A percentile compares a stretch with the other conserved stretches of the same genome.
These are phyloP conservation scores for Physeter macrocephalus DNA, from an alignment of 2,113 vertebrate species.

Conservation along the genomic window DNA sequence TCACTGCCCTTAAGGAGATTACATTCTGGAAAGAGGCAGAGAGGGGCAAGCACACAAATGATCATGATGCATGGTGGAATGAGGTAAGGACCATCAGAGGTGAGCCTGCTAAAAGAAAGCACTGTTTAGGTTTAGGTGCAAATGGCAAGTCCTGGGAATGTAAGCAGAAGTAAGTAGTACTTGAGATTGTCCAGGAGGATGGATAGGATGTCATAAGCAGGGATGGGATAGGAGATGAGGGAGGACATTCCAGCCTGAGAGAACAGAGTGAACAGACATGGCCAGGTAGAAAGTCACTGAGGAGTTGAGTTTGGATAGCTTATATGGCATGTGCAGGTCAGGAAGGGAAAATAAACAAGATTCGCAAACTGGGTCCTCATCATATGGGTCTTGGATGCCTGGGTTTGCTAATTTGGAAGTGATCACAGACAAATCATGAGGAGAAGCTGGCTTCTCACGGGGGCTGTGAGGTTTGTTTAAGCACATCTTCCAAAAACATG, in stretches of 20 bases:
- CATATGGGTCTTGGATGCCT: not conserved
- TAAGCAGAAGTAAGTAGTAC: not conserved
- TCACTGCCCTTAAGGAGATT: not conserved
- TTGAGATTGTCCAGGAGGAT: not conserved
- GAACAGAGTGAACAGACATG: not conserved
- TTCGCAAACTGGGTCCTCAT: not conserved
- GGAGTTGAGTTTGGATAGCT: not conserved
- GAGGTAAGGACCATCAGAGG: not conserved
- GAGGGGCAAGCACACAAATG: not conserved
- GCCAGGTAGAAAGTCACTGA: not conserved
- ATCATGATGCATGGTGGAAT: not conserved
- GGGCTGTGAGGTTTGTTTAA: not conserved
- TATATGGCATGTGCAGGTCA: not conserved
- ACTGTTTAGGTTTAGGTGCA: not conserved
- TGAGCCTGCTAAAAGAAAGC: not conserved
- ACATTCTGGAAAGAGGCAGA: not conserved
- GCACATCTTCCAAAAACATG: not conserved
- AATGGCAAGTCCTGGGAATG: not conserved
- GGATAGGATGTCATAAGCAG: not conserved
- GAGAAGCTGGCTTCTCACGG: not conserved
- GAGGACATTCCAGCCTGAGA: not conserved
- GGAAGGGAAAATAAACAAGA: not conserved
- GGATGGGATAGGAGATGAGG: not conserved
- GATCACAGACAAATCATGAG: not conserved
- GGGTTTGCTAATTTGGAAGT: not conserved